phyloP scores from a whole-genome alignment of 2,888 invertebrate genomes.

The Petrolisthes cinctipes region DNA sequence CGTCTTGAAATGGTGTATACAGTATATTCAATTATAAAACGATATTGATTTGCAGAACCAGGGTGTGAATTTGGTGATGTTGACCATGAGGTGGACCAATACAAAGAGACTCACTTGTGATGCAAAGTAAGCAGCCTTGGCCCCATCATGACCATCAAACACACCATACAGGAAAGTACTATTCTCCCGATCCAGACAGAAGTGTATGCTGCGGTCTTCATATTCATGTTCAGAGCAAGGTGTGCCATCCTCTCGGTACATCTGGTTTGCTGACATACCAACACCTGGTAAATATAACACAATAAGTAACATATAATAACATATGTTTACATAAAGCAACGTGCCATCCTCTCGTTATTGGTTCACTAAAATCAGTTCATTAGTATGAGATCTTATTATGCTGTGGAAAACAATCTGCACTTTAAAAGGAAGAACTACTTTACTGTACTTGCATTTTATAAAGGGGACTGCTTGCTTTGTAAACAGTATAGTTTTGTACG shows the following conservation, averaged over 20 bases:
- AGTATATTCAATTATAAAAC: background rate
- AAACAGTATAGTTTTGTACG: too few species aligned
- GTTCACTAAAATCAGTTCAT: too few species aligned
- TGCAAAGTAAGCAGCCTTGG: conserved; percentile 81
- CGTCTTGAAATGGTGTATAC: background rate
- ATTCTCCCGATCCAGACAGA: conserved; percentile 81
- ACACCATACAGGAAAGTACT: conserved; percentile 81
- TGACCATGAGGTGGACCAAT: background rate
- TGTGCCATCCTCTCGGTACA: conserved; percentile 80
- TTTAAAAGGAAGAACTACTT: too few species aligned
- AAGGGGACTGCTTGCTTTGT: too few species aligned
- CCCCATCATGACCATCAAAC: conserved; percentile 87
- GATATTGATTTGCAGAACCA: background rate
- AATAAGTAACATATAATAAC: too few species aligned
- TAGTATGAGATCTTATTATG: too few species aligned
- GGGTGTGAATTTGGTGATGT: background rate
- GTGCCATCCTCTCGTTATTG: too few species aligned
- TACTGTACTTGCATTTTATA: too few species aligned
- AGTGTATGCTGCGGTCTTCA: conserved; percentile 86
- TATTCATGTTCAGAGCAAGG: conserved; percentile 79
- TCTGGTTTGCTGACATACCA: conserved; percentile 83
- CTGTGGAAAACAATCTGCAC: too few species aligned
- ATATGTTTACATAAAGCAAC: too few species aligned
- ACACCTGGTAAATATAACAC: conserved; percentile 72
- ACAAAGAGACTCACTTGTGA: conserved; percentile 69